Evolutionary conservation across 2,888 invertebrate genomes (phyloP), one percentile per base, ranked within the genome.

Genomic region (Ommatoiulus sabulosus): DNA sequence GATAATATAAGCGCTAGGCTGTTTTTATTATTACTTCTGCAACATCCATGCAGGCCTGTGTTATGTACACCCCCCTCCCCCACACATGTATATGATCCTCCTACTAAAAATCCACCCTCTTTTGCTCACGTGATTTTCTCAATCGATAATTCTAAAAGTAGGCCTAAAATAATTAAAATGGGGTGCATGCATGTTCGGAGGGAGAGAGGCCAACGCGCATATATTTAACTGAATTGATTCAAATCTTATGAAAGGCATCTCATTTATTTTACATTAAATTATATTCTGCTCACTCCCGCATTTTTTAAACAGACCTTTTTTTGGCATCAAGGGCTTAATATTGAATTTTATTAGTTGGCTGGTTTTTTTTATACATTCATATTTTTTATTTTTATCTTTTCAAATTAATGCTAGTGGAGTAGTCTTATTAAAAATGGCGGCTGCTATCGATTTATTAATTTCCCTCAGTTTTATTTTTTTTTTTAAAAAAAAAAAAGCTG

Each of bases 121-220:
- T 57, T 57, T 57, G 44, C 35, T 84, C 84, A 84, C 84, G 84
- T 84, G 84, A 84, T 43, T 57, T 57, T 57, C 84, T 35, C 84
- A 84, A 84, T 84, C 84, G 84, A 84, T 84, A 84, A 84, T 84
- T 84, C 84, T 84, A 44, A 84, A 84, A 84, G 84, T 44, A 84
- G 84, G 84, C 84, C 84, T 84, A 84, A 84, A 84, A 84, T 84
- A 84, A 84, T 84, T 84, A 84, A 84, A 84, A 84, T 84, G 57
- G 57, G 57, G 57, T 57, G 57, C 57, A 57, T 57, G 57, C 57
- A 57, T 57, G 57, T 57, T 57, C 57, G 57, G 57, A 57, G 57
- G 57, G 57, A 57, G 57, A 57, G 57, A 57, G 57, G 57, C 57
- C 57, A 57, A 57, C 57, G 57, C 57, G 57, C 57, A 57, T 57